Percentiles rank a stretch among this genome's conserved stretches.
Conservation (phyloP, 2,797 vertebrate genomes). For the Mormyrus proboscirostris region DNA sequence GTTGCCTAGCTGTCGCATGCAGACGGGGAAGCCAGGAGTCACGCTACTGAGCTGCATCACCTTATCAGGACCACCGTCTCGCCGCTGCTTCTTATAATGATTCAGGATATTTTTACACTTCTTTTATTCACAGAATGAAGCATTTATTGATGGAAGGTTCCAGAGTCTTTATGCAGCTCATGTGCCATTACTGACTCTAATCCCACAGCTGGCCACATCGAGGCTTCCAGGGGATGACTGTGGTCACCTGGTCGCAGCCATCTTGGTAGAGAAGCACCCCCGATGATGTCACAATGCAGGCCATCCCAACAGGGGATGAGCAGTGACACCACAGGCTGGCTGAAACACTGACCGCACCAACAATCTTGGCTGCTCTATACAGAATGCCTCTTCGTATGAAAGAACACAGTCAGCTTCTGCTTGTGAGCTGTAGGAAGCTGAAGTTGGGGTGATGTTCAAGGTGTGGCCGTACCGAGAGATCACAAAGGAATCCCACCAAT, state of each 20-base stretch:
- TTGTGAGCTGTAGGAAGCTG: not conserved
- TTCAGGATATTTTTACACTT: not conserved
- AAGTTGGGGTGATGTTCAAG: not conserved
- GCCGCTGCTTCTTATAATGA: not conserved
- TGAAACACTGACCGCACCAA: not conserved
- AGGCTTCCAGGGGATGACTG: not conserved
- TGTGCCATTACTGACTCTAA: not conserved
- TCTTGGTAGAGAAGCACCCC: not conserved
- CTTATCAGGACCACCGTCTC: not conserved
- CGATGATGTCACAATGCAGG: constrained; percentile 32
- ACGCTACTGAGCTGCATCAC: not conserved
- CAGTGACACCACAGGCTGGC: not conserved
- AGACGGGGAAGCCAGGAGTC: not conserved
- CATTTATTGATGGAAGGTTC: not conserved
- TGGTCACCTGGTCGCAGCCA: not conserved
- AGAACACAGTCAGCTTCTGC: not conserved
- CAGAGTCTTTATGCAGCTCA: not conserved
- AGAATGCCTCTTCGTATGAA: not conserved
- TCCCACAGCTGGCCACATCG: not conserved
- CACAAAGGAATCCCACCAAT: not conserved
- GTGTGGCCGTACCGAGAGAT: not conserved
- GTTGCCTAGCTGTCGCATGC: not conserved
- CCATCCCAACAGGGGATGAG: constrained; percentile 25
- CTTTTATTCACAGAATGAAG: not conserved
- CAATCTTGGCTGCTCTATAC: not conserved